Evolutionary conservation across 2,113 vertebrate genomes (phyloP), one percentile per base, ranked within the genome.

Genomic region (Mesembrinibis cayennensis): DNA sequence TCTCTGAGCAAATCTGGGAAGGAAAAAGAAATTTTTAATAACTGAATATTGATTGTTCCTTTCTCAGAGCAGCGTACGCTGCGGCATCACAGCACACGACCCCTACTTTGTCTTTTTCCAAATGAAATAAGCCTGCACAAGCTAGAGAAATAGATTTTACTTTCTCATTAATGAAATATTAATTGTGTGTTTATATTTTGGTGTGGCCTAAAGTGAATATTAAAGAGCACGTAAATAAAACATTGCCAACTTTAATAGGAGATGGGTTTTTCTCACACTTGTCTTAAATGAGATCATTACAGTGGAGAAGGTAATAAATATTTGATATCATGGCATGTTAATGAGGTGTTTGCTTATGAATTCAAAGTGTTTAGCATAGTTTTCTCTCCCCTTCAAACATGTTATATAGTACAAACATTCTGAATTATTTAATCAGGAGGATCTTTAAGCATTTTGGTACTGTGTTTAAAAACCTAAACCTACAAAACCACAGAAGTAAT

Each of bases 381-480:
- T 95, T 94, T 89, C 76, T 97, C 79, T 93, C 84, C 84, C 86
- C 80, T 95, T 96, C 93, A 90, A 92, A 94, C 82, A 71, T 29
- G 80, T 86, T 91, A 72, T 30, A 42, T 27, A 92, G 94, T 59
- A 84, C 95, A 97, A 97, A 97, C 78, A 93, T 38, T 90, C 36
- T 97, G 85, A 97, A 97, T 97, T 97, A 97, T 98, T 97, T 97
- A 97, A 94, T 77, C 84, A 18, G 62, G 61, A 72, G 82, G 66
- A 92, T 93, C 94, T 90, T 92, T 72, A 87, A 74, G 61, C 47
- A 44, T 80, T 80, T 66, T 3, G 10, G 56, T 65, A 44, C 49
- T 36, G 79, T 79, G 59, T 86, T 96, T 94, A 92, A 94, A 96
- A 94, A 69, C 58, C 80, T 80, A 82, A 95, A 94, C 66, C 74